Evolutionary conservation across 1,140 invertebrate species (phyloP).

Genomic region (Hylaeus volcanicus): DNA sequence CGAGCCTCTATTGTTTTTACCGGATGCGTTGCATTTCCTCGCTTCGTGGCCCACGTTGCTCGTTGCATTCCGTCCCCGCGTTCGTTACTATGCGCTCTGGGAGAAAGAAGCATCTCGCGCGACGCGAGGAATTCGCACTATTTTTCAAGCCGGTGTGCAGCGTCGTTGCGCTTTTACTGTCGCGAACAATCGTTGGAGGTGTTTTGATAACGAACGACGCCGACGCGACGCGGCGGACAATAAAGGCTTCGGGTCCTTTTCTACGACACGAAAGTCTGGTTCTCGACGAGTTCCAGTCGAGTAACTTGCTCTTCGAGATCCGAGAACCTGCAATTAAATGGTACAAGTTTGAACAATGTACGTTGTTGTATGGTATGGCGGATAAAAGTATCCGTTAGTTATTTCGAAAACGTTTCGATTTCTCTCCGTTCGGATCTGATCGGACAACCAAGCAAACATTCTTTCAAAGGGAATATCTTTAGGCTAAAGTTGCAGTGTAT

Average conservation of each 20-base stretch:
- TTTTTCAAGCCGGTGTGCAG: not conserved
- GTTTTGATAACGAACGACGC: conserved; percentile 2
- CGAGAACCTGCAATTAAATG: no score
- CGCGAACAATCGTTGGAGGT: conserved; percentile 1
- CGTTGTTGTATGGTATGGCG: no score
- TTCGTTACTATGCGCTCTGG: conserved; percentile 1
- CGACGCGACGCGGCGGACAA: not conserved
- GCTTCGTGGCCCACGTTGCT: not conserved
- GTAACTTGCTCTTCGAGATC: no score
- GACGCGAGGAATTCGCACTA: not conserved
- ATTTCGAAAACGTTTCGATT: no score
- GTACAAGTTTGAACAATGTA: no score
- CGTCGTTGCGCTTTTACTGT: not conserved
- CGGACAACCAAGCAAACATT: no score
- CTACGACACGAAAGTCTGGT: not conserved
- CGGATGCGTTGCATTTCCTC: not conserved
- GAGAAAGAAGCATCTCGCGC: not conserved
- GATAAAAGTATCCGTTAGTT: no score
- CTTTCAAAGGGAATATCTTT: no score
- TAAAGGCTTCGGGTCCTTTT: conserved; percentile 3
- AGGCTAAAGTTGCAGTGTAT: no score
- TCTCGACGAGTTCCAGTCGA: not conserved
- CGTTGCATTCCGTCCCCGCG: not conserved
- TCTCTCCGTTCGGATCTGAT: no score
- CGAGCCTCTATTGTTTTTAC: not conserved